phyloP scores from a whole-genome alignment of 2,888 invertebrate species.

The Sminthurides aquaticus region DNA sequence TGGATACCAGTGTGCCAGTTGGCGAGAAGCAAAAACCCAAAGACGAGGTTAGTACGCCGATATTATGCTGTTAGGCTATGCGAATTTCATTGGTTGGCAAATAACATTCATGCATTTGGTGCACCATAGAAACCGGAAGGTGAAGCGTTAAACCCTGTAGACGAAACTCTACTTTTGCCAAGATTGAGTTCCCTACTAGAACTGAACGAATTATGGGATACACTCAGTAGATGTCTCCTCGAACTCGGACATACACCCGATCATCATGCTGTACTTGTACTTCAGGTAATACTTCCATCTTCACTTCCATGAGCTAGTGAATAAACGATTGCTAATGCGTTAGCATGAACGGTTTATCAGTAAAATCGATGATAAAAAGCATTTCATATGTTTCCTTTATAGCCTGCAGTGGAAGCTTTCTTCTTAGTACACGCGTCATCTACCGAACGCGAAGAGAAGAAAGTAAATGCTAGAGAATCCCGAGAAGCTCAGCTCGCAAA shows the following conservation, averaged over 20 bases:
- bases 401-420: conserved; percentile 82
- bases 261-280: conserved; percentile 75
- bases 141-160: conserved; percentile 28
- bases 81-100: too few relatives aligned
- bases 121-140: conserved; percentile 29
- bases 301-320: neutral
- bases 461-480: conserved; percentile 43
- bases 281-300: conserved; percentile 53
- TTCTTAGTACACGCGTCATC: conserved; percentile 75
- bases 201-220: conserved; percentile 67
- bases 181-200: conserved; percentile 64
- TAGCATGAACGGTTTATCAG: too few relatives aligned
- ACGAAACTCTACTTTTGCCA: conserved; percentile 46
- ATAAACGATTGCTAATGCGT: neutral
- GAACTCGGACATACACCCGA: conserved; percentile 75
- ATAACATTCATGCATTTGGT: neutral
- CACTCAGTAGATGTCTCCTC: conserved; percentile 66
- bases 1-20: neutral
- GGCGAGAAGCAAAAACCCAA: conserved; percentile 1
- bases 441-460: conserved; percentile 46
- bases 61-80: neutral
- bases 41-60: neutral
- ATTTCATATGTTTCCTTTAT: conserved; percentile 23
- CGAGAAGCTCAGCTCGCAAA: conserved; percentile 50
- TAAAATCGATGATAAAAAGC: neutral